Evolutionary conservation across 1,140 invertebrate species (phyloP), one percentile per base, ranked within the genome.

Genomic region (Zaprionus inermis): DNA sequence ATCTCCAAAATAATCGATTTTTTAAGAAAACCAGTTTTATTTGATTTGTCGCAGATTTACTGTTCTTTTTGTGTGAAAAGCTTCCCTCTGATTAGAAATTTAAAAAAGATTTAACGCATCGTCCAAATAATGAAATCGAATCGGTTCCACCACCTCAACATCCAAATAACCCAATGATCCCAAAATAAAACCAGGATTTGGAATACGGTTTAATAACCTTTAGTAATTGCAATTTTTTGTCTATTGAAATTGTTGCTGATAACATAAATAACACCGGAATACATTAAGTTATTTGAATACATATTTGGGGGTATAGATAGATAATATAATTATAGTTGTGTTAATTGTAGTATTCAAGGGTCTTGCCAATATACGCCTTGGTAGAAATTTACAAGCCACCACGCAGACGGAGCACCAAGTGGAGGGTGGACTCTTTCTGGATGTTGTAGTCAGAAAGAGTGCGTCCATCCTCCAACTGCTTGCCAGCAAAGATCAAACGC

Each of bases 361-460:
- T 11, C 24, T 28, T 5, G 24, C 24, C 24, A 28, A 28, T 28
- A 28, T 28, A 32, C 30, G 30, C 30, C 30, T 32, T 32, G 30
- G 7, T 97, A 1, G 96, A 95, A 82, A 96, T 96, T 92, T 93
- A 95, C 95, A 97, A 97, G 59, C 91, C 88, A 95, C 97, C 94
- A 94, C 97, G 94, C 49, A 97, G 94, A 93, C 96, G 94, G 6
- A 97, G 93, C 6, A 98, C 97, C 84, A 98, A 94, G 92, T 98
- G 97, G 55, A 98, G 94, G 5, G 97, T 98, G 1, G 97, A 98
- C 92, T 98, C 97, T 91, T 97, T 97, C 89, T 97, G 96, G 82
- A 97, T 97, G 91, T 96, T 96, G 91, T 97, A 97, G 89, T 97
- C 96, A 10, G 95, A 65, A 95, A 97, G 90, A 1, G 95, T 96